Base-by-base conservation (phyloP, 92 coral and sea anemone species). In the Porites rus region DNA sequence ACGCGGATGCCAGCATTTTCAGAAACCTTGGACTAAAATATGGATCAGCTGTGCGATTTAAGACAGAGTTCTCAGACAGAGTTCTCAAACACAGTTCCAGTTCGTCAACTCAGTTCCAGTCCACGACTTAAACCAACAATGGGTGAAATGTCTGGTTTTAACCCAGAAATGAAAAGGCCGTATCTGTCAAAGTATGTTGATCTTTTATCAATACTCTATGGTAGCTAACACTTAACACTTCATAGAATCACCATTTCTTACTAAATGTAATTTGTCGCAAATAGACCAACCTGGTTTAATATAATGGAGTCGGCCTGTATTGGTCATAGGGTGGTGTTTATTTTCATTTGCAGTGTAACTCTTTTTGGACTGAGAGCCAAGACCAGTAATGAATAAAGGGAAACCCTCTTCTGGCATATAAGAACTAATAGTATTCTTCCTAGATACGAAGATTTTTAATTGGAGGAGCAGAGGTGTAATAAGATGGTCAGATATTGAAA, bases 111-210 rank as follows among this genome's bases (percentile, higher is more conserved):
- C 51, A 69, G 14, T 69, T 25, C 51, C 51, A 69, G 20, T 72
- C 58, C 83, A 2, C 75, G 88, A 6, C n/a, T 76, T 19, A 85
- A 85, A 52, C 80, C 88, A 65, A 85, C 88, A 13, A 85, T 75
- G 88, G 83, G 88, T 43, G 88, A 10, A 25, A 75, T 85, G 88
- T 75, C 66, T n/a, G 88, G 88, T 13, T 84, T 84, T 76, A 31
- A 84, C 76, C 83, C 88, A 25, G 68, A 84, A 61, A 84, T 84
- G 83, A 76, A 76, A 28, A 84, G 88, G 65, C 22, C 65, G 16
- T 85, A 85, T 51, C 46, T 85, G 81, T 76, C 88, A 65, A 85
- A 76, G 88, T 85, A 85, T 12, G 83, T 51, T 66, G 28, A 10
- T 69, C 58, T 11, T 72, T 79, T 65, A 14, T 18, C 2, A 56